Conservation (phyloP, 1,140 invertebrate genomes). For the Aphaenogaster floridana region DNA sequence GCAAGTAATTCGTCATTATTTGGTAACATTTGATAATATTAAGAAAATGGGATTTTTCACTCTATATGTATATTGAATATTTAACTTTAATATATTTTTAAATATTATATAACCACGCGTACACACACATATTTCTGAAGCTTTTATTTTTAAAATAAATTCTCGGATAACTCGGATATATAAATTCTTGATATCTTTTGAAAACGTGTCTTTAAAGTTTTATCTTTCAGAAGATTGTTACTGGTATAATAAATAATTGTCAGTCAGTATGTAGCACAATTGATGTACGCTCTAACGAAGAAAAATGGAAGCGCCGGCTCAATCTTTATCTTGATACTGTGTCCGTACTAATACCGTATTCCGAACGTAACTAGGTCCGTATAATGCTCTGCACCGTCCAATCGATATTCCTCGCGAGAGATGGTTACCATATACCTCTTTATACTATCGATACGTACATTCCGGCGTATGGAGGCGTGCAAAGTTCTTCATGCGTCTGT, state of each 20-base stretch:
- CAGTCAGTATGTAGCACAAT: neutral
- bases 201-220: neutral
- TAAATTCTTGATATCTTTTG: neutral
- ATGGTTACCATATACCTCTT: slow-evolving; percentile 47
- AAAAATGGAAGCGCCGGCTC: slow-evolving; percentile 25
- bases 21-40: neutral
- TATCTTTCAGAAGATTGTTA: neutral
- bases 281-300: slow-evolving; percentile 27
- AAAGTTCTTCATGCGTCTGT: slow-evolving; percentile 41
- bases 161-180: neutral
- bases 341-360: slow-evolving; percentile 28
- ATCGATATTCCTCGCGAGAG: slow-evolving; percentile 53
- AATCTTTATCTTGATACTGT: slow-evolving; percentile 13
- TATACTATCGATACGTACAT: slow-evolving; percentile 32
- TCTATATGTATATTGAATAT: neutral
- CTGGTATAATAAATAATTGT: slow-evolving; percentile 17
- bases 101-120: neutral
- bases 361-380: slow-evolving; percentile 46
- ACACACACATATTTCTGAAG: neutral
- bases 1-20: neutral
- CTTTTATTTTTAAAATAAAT: neutral
- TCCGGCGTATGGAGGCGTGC: neutral
- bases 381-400: slow-evolving; percentile 43
- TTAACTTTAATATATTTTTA: neutral
- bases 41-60: neutral